These are phyloP conservation scores for Epiblema foenella DNA, from an alignment of 2,888 invertebrate genomes.

Conservation along the genomic window DNA sequence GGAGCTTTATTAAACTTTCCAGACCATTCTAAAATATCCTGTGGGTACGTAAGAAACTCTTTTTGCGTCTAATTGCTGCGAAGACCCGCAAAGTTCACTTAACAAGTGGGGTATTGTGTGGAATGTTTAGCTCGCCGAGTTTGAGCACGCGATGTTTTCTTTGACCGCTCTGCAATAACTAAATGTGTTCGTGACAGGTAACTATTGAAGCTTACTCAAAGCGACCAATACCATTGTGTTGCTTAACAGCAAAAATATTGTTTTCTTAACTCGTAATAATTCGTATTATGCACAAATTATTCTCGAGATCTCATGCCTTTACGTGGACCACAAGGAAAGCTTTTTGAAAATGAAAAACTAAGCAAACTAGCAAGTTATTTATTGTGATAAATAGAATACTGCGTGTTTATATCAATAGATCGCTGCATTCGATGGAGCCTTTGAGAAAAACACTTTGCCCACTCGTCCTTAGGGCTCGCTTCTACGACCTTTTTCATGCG, in stretches of 20 bases:
- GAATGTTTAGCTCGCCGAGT: conserved; percentile 33
- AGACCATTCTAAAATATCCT: conserved; percentile 56
- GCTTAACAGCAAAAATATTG: not conserved
- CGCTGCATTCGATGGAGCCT: no score
- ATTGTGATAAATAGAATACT: no score
- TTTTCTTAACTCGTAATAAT: not conserved
- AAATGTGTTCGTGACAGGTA: conserved; percentile 26
- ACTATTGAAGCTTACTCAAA: conserved; percentile 18
- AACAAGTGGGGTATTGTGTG: conserved; percentile 30
- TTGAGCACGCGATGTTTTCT: conserved; percentile 31
- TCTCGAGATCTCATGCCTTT: no score
- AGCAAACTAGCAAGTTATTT: no score
- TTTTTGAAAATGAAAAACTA: no score
- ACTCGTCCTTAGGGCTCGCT: no score
- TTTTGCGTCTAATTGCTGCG: conserved; percentile 41
- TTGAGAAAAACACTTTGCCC: no score
- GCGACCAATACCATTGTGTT: not conserved
- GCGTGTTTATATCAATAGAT: no score
- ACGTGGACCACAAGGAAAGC: no score
- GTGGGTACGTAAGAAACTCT: conserved; percentile 46
- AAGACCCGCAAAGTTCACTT: conserved; percentile 38
- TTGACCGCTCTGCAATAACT: not conserved
- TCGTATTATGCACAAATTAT: not conserved
- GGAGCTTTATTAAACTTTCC: conserved; percentile 65
- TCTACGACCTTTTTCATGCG: no score